Conservation (phyloP, 1,140 invertebrate species). For the Pseudachorutes palmiensis region DNA sequence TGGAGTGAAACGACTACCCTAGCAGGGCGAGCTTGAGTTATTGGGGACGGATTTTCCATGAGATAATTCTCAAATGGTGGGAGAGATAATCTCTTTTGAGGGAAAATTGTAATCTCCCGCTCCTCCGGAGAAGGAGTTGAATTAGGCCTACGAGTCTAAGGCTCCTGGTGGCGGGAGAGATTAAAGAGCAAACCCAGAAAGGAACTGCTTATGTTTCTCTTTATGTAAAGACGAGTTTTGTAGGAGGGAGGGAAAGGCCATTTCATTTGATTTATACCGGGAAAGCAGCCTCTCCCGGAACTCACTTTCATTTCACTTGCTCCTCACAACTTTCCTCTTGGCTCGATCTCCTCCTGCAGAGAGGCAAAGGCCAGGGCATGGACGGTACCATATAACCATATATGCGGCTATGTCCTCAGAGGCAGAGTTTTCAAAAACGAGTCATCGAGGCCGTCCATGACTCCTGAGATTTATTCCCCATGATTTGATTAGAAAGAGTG, state of each 20-base stretch:
- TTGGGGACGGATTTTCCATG: not conserved
- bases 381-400: too few species aligned
- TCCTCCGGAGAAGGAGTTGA: not conserved
- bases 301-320: too few species aligned
- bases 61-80: not conserved
- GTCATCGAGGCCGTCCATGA: not conserved
- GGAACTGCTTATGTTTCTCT: not conserved
- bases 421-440: not conserved
- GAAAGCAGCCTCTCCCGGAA: not conserved
- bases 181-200: not conserved
- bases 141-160: not conserved
- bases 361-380: not conserved
- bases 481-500: not conserved
- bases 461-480: not conserved
- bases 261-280: not conserved
- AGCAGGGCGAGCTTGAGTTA: not conserved
- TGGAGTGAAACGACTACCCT: too few species aligned
- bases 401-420: not conserved
- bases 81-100: not conserved
- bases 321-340: not conserved
- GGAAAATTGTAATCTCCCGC: too few species aligned
- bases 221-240: not conserved
- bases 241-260: not conserved
- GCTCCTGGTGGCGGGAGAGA: not conserved
- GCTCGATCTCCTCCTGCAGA: not conserved